A percentile compares a stretch with the other conserved stretches of the same genome.
Evolutionary conservation across 2,113 vertebrate species (phyloP).

Genomic region (Glareola pratincola): DNA sequence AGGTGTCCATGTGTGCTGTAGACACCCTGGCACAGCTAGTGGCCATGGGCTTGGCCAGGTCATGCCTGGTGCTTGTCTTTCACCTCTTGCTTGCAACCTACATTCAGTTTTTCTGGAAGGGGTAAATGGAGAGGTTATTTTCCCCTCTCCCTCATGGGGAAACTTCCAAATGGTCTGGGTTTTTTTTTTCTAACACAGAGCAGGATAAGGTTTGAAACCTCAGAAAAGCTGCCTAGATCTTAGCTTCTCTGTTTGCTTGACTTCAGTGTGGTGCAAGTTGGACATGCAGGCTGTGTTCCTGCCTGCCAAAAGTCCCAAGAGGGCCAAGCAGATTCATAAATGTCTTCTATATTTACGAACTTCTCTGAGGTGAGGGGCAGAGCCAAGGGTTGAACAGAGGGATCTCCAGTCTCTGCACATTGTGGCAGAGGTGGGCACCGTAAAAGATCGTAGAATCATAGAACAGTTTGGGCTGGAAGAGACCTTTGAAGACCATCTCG

Average conservation of each 20-base stretch:
- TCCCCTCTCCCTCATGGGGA: neutral
- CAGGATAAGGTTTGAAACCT: neutral
- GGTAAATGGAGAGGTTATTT: neutral
- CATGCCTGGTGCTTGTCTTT: neutral
- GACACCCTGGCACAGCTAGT: neutral
- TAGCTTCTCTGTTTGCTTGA: neutral
- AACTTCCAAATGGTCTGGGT: neutral
- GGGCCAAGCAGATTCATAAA: neutral
- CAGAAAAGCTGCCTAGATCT: neutral
- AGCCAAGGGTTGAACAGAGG: neutral
- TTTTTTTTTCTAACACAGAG: neutral
- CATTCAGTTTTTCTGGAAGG: neutral
- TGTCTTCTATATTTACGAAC: neutral
- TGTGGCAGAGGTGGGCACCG: neutral
- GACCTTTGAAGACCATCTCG: neutral
- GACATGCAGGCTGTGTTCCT: neutral
- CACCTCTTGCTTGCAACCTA: neutral
- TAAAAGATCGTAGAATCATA: neutral
- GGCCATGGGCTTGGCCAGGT: neutral
- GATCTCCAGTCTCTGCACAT: neutral
- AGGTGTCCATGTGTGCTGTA: neutral
- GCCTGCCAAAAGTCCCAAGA: neutral
- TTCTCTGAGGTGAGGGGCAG: neutral
- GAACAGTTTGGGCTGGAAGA: neutral
- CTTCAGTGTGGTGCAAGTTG: rapidly evolving